Evolutionary conservation across 1,140 invertebrate species (phyloP).

Genomic region (Meloidogyne hapla): DNA sequence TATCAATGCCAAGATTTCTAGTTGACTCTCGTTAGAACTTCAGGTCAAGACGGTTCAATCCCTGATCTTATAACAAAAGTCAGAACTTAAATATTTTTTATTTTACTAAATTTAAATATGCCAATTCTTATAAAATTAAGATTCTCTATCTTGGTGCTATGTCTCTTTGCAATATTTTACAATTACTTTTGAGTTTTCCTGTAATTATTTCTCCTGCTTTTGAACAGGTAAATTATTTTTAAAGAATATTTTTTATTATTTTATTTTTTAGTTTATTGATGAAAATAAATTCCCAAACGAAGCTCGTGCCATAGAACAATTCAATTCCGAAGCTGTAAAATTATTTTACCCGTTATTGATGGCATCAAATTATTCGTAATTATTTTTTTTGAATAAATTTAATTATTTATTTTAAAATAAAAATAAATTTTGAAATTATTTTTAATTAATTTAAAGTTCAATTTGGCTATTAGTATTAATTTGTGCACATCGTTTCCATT

Average conservation of each 20-base stretch:
- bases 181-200: constrained; percentile 37
- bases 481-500: constrained; percentile 48
- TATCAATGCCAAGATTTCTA: too few relatives aligned
- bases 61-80: too few relatives aligned
- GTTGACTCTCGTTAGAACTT: too few relatives aligned
- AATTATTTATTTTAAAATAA: too few relatives aligned
- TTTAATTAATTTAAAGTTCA: constrained; percentile 17
- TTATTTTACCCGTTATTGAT: constrained; percentile 43
- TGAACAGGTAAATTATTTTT: constrained; percentile 35
- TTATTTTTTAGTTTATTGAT: constrained; percentile 47
- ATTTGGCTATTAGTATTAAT: constrained; percentile 48
- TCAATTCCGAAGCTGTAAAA: constrained; percentile 33
- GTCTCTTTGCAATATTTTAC: constrained; percentile 28
- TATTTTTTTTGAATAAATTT: too few relatives aligned
- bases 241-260: neutral
- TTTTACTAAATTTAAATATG: too few relatives aligned
- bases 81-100: too few relatives aligned
- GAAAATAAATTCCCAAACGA: constrained; percentile 26
- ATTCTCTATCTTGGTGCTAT: constrained; percentile 12
- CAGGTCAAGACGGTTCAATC: too few relatives aligned
- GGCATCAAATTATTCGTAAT: constrained; percentile 39
- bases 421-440: too few relatives aligned
- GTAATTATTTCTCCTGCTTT: constrained; percentile 45
- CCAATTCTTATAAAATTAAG: too few relatives aligned
- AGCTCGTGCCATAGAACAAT: neutral